Evolutionary conservation across 2,797 vertebrate species (phyloP).

Genomic region (Aldrovandia affinis): DNA sequence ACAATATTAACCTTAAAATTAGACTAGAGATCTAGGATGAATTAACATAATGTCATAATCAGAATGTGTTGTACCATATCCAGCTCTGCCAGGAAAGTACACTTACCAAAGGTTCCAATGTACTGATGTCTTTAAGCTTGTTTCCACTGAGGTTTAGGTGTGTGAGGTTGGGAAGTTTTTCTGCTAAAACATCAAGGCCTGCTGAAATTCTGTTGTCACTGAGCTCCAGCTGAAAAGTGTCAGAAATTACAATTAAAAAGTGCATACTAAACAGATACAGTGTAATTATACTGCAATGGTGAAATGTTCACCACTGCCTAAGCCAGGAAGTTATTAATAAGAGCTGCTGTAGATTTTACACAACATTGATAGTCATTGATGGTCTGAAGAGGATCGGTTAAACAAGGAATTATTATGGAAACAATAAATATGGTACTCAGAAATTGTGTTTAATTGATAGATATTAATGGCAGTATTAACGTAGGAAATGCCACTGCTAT

Average conservation of each 20-base stretch:
- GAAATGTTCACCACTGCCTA: background rate
- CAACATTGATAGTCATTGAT: background rate
- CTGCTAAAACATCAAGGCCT: conserved; percentile 88
- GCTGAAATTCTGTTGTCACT: conserved; percentile 92
- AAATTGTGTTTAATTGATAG: background rate
- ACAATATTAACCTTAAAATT: no score
- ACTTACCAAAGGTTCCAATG: conserved; percentile 90
- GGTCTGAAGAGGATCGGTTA: background rate
- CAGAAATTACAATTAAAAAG: background rate
- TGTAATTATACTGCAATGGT: background rate
- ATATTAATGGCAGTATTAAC: background rate
- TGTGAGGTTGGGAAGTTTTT: conserved; percentile 90
- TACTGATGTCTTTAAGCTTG: conserved; percentile 94
- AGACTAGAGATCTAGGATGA: background rate
- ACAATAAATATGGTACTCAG: no score
- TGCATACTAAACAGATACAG: background rate
- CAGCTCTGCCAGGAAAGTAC: background rate
- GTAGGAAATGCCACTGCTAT: background rate
- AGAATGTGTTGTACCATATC: background rate
- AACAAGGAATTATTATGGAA: background rate
- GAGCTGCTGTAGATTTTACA: background rate
- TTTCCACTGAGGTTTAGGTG: conserved; percentile 93
- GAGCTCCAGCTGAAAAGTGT: conserved; percentile 83
- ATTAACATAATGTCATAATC: background rate
- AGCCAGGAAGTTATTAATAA: background rate